These are phyloP conservation scores for Epinephelus moara DNA, from an alignment of 2,113 vertebrate genomes.

Conservation along the genomic window DNA sequence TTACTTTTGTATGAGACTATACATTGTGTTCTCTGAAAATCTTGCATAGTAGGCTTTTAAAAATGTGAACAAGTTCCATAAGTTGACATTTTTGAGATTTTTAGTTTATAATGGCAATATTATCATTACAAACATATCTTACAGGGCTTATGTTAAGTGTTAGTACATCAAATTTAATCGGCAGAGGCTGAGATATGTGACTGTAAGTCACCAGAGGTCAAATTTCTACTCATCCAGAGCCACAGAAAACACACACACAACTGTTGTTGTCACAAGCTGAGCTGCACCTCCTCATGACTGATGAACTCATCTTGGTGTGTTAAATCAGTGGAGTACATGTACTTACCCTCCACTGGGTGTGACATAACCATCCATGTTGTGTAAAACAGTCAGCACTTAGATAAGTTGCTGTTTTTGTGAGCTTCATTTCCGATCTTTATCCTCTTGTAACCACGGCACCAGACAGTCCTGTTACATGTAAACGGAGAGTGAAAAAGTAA, in stretches of 20 bases:
- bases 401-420: conserved; percentile 1
- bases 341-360: background rate
- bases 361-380: conserved; percentile 5
- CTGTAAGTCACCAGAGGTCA: too few relatives aligned
- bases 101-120: too few relatives aligned
- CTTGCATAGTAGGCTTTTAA: too few relatives aligned
- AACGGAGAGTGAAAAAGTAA: background rate
- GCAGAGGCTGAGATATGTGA: too few relatives aligned
- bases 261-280: background rate
- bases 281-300: background rate
- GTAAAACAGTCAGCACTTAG: background rate
- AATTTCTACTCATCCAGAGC: background rate
- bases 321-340: background rate
- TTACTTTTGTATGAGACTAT: too few relatives aligned
- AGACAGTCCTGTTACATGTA: background rate
- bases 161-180: too few relatives aligned
- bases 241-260: background rate
- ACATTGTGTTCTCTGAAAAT: too few relatives aligned
- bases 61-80: too few relatives aligned
- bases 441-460: background rate
- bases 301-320: background rate
- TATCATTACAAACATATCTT: too few relatives aligned
- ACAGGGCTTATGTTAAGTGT: too few relatives aligned
- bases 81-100: too few relatives aligned
- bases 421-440: background rate